These are phyloP conservation scores for Piprites chloris DNA, from an alignment of 2,113 vertebrate species.

Conservation along the genomic window DNA sequence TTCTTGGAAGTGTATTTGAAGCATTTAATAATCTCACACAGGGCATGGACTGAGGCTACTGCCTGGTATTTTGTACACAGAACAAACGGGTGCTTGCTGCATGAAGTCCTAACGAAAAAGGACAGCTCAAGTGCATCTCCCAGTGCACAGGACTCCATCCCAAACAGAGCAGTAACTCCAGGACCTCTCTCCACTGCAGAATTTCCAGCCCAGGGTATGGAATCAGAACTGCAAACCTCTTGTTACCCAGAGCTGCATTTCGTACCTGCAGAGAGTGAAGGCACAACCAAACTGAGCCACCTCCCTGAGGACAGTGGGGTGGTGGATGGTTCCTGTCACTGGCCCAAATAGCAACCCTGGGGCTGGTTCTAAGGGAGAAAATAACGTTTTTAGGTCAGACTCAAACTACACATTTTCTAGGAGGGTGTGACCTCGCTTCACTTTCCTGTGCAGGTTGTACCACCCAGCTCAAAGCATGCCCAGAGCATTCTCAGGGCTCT, in stretches of 20 bases:
- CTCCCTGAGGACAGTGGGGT: not conserved
- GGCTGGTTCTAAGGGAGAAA: not conserved
- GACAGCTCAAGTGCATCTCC: not conserved
- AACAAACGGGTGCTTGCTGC: not conserved
- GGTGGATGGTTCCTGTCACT: not conserved
- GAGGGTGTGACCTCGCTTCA: not conserved
- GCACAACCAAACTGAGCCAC: not conserved
- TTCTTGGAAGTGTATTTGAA: not conserved
- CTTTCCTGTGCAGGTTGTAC: accelerated
- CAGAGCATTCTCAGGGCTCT: not conserved
- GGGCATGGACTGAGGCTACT: not conserved
- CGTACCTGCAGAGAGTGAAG: not conserved
- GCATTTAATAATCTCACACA: not conserved
- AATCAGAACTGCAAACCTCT: not conserved
- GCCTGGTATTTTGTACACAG: not conserved
- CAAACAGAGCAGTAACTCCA: not conserved
- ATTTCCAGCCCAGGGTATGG: not conserved
- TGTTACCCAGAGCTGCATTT: not conserved
- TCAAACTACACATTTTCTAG: not conserved
- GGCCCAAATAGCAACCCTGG: not conserved
- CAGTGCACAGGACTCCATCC: not conserved
- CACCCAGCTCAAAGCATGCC: not conserved
- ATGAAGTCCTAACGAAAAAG: not conserved
- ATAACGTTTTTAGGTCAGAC: not conserved
- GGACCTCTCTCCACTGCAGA: not conserved